Percentiles rank a stretch among this genome's conserved stretches.
These are phyloP conservation scores for Polydrusus cervinus DNA, from an alignment of 2,888 invertebrate genomes.

Conservation along the genomic window DNA sequence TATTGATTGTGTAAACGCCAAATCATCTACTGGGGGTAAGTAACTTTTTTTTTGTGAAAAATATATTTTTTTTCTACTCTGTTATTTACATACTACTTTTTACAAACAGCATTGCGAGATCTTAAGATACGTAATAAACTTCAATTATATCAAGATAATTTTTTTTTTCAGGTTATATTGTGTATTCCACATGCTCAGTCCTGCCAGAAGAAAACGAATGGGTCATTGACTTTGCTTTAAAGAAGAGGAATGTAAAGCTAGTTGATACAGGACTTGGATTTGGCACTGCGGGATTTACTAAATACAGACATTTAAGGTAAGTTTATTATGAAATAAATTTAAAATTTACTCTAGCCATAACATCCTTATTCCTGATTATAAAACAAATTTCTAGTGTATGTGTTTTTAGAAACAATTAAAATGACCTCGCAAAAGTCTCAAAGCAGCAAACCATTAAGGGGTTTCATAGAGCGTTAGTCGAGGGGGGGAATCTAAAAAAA, in stretches of 20 bases:
- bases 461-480: too few relatives aligned
- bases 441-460: too few relatives aligned
- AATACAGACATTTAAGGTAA: conserved; percentile 83
- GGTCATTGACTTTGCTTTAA: conserved; percentile 96
- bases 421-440: too few relatives aligned
- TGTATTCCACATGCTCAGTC: conserved; percentile 99
- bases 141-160: not conserved
- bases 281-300: conserved; percentile 95
- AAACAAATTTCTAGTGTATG: too few relatives aligned
- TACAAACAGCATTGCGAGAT: too few relatives aligned
- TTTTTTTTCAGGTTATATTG: conserved; percentile 82
- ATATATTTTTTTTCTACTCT: not conserved
- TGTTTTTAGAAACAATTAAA: too few relatives aligned
- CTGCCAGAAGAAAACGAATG: conserved; percentile 99
- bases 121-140: too few relatives aligned
- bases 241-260: conserved; percentile 93
- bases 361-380: too few relatives aligned
- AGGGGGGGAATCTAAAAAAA: too few relatives aligned
- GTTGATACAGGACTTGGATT: conserved; percentile 96
- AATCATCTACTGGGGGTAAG: conserved; percentile 84
- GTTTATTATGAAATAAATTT: not conserved
- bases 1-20: conserved; percentile 96
- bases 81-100: too few relatives aligned
- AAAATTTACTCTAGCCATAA: too few relatives aligned
- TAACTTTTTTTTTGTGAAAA: not conserved